These are phyloP conservation scores for Acanthisitta chloris DNA, from an alignment of 2,113 vertebrate species.

Conservation along the genomic window DNA sequence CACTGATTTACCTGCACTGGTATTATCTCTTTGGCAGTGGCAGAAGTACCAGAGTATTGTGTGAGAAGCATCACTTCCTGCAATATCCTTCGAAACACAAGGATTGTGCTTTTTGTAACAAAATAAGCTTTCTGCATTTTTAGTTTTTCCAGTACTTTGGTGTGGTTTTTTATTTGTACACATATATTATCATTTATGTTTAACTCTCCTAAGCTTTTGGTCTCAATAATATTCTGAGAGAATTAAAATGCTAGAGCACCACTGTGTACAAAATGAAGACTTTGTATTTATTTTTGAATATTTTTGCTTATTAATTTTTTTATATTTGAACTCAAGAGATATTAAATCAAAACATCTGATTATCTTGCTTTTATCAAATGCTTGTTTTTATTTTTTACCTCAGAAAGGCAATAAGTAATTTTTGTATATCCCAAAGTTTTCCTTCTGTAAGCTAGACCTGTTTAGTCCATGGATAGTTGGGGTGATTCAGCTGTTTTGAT, in stretches of 20 bases:
- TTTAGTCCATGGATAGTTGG: neutral
- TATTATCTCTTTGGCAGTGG: neutral
- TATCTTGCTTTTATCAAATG: neutral
- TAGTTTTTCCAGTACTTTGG: neutral
- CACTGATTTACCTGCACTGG: neutral
- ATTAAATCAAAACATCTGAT: neutral
- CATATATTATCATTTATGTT: neutral
- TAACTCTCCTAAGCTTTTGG: neutral
- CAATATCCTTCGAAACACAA: neutral
- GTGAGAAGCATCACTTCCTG: neutral
- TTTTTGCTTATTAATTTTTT: neutral
- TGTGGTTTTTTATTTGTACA: neutral
- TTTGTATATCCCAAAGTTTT: neutral
- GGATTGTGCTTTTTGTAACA: neutral
- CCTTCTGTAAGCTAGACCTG: neutral
- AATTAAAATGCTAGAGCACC: neutral
- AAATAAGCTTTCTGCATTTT: neutral
- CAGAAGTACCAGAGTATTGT: neutral
- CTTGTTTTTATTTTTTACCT: neutral
- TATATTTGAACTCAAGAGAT: neutral
- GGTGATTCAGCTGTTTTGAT: neutral
- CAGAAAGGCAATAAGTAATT: neutral
- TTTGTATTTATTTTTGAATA: fast-evolving
- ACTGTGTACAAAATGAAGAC: neutral
- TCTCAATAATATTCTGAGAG: neutral